These are phyloP conservation scores for Ranitomeya imitator DNA, from an alignment of 2,113 vertebrate genomes.

Conservation along the genomic window DNA sequence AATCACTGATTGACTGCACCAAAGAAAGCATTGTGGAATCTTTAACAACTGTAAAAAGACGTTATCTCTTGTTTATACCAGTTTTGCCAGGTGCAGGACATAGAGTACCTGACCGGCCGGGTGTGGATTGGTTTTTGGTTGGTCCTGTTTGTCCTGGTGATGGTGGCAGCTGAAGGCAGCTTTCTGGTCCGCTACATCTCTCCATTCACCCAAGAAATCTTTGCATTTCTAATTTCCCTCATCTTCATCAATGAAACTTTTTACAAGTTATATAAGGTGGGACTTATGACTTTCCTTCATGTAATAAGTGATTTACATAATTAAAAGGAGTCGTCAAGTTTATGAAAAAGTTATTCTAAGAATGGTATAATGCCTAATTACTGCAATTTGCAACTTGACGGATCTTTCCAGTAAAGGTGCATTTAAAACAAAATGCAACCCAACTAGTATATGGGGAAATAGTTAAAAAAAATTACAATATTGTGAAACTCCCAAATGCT, in stretches of 20 bases:
- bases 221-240: conserved; percentile 96
- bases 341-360: too few species aligned
- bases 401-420: too few species aligned
- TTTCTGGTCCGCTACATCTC: conserved; percentile 97
- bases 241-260: conserved; percentile 99
- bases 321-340: not conserved
- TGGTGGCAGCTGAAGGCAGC: conserved; percentile 94
- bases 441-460: not conserved
- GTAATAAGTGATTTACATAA: not conserved
- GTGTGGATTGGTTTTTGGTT: conserved; percentile 99
- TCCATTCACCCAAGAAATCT: conserved; percentile 98
- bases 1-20: too few species aligned
- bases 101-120: conserved; percentile 93
- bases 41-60: too few species aligned
- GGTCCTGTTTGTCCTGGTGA: conserved; percentile 88
- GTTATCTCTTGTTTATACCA: conserved; percentile 58
- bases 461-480: not conserved
- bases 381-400: too few species aligned
- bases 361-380: too few species aligned
- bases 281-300: not conserved
- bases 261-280: conserved; percentile 92
- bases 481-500: not conserved
- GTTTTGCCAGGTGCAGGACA: conserved; percentile 91
- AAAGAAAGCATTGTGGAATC: too few species aligned
- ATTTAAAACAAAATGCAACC: too few species aligned